Base-by-base conservation (phyloP, 2,888 invertebrate genomes). In the Drosophila neonasuta region DNA sequence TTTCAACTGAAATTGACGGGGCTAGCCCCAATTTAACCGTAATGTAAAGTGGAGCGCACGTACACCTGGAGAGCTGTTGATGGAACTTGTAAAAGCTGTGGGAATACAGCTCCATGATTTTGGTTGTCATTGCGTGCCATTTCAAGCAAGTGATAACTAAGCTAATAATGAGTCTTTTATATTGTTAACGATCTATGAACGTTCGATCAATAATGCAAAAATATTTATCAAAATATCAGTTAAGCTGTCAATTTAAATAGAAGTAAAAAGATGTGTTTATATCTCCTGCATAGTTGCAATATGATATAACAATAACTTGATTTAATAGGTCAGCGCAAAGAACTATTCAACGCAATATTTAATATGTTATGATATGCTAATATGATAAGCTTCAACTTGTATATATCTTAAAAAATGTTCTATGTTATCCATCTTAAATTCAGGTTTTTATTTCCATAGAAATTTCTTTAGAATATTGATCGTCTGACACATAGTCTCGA, bases 1-100 rank as follows among this genome's bases (percentile, higher is more conserved):
- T 78, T 77, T 80, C 80, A 69, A 67, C 80, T 58, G 42, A 69
- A 71, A 63, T 68, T 60, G 49, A 54, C 15, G 73, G 58, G 58
- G 36, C 49, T 52, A 52, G 34, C 51, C 44, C 56, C 63, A 60
- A 42, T 73, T 48, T 2, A 60, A 55, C 36, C 29, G 32, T 44
- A 41, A 44, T 42, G 44, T 20, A 66, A 76, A 63, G 52, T 74
- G 68, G 74, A 17, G 41, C 77, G 56, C 74, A 74, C 74, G 74
- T 77, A 68, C 58, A 50, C 46, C 63, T 57, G 42, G 24, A 52
- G 60, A 54, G 30, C 29, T 15, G 41, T 6, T 34, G 20, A 36
- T 39, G 30, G 30, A 41, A 24, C 34, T 39, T 44, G 11, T 24
- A 34, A 36, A 64, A 42, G 36, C 52, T 75, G 66, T 75, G 76